These are phyloP conservation scores for Ardeotis arabs DNA, from an alignment of 2,113 vertebrate genomes.

Conservation along the genomic window DNA sequence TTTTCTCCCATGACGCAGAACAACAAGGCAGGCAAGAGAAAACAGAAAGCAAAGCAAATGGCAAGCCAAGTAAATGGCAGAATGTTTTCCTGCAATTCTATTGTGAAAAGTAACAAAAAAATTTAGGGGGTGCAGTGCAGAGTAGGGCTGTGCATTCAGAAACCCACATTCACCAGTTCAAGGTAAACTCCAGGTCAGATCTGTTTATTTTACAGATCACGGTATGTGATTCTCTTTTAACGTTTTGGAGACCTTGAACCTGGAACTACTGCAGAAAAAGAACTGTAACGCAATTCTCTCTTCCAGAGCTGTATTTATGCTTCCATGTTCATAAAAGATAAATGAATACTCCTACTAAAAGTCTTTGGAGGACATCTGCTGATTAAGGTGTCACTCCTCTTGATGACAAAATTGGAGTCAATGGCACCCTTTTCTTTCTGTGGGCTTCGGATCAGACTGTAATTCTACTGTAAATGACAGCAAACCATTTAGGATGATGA, in stretches of 20 bases:
- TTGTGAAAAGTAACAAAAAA: background rate
- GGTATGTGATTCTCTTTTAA: background rate
- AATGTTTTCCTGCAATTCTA: background rate
- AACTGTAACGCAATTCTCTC: background rate
- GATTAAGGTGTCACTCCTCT: background rate
- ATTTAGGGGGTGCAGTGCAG: rapidly evolving
- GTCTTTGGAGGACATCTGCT: background rate
- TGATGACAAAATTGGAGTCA: background rate
- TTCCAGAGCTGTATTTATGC: background rate
- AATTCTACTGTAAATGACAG: background rate
- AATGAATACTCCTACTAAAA: background rate
- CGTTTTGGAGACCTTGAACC: background rate
- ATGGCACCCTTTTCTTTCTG: background rate
- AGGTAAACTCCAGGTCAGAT: background rate
- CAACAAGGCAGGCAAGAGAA: background rate
- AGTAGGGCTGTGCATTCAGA: background rate
- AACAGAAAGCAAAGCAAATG: background rate
- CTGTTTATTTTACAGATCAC: background rate
- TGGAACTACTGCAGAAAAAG: background rate
- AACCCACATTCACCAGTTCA: background rate
- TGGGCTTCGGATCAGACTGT: background rate
- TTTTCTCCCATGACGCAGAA: background rate
- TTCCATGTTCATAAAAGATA: background rate
- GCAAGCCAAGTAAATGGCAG: background rate
- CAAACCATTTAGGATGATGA: background rate